phyloP scores from a whole-genome alignment of 2,797 vertebrate genomes.

The Hyperoplus lanceolatus region DNA sequence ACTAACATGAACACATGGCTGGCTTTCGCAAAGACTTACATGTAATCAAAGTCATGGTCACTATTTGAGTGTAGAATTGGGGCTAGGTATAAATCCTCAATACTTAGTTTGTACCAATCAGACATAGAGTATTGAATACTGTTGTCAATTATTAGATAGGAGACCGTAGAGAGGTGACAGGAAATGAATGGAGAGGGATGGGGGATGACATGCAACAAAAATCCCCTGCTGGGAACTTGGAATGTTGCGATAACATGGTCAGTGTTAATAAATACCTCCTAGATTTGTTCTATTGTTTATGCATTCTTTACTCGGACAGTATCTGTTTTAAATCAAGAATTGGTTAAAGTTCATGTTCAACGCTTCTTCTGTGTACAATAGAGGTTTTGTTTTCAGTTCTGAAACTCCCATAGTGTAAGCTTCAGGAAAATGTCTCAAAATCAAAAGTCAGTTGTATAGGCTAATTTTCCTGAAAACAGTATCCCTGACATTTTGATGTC shows the following conservation, averaged over 20 bases:
- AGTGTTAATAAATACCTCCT: not conserved
- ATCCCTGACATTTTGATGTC: no score
- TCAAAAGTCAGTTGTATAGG: no score
- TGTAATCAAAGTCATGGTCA: not conserved
- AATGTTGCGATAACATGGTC: not conserved
- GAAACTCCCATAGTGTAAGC: no score
- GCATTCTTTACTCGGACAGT: not conserved
- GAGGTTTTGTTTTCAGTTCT: no score
- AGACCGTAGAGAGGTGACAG: not conserved
- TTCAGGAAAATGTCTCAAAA: no score
- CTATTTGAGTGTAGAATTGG: not conserved
- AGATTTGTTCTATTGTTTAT: not conserved
- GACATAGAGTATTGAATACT: not conserved
- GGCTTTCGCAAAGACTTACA: conserved; percentile 9
- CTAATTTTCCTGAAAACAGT: no score
- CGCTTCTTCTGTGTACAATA: not conserved
- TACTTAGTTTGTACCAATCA: not conserved
- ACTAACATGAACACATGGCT: not conserved
- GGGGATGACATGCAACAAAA: not conserved
- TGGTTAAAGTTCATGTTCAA: not conserved
- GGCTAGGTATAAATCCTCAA: not conserved
- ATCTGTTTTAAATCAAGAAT: not conserved
- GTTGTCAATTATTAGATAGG: not conserved
- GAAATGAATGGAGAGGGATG: not conserved
- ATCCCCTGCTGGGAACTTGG: not conserved